These are phyloP conservation scores for Pyrrhia umbra DNA, from an alignment of 2,888 invertebrate genomes.

Conservation along the genomic window DNA sequence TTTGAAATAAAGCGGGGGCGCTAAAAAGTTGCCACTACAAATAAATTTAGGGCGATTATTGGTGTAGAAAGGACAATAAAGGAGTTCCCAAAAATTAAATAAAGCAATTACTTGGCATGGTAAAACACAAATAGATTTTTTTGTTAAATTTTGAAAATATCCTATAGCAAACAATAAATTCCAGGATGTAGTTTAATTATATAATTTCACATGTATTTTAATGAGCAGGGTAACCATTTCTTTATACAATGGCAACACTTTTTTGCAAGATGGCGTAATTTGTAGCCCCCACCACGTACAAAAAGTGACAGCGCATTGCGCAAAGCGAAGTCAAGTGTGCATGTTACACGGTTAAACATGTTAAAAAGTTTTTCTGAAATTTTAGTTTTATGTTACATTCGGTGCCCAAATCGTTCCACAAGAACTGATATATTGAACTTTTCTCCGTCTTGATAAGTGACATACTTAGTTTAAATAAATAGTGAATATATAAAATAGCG, in stretches of 20 bases:
- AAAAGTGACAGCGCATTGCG: constrained; percentile 85
- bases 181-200: no score
- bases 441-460: constrained; percentile 94
- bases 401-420: constrained; percentile 92
- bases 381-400: constrained; percentile 93
- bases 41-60: neutral
- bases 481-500: constrained; percentile 90
- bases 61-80: neutral
- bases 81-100: neutral
- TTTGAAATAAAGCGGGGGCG: constrained; percentile 34
- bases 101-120: neutral
- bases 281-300: constrained; percentile 63
- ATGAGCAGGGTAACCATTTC: neutral
- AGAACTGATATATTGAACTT: constrained; percentile 93
- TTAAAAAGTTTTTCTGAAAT: constrained; percentile 93
- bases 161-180: no score
- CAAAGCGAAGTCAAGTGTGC: constrained; percentile 86
- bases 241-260: constrained; percentile 66
- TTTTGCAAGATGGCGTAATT: constrained; percentile 77
- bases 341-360: constrained; percentile 91
- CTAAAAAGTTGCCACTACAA: constrained; percentile 22
- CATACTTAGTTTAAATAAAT: constrained; percentile 83
- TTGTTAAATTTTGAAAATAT: neutral
- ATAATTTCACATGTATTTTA: neutral
- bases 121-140: neutral